phyloP scores from a whole-genome alignment of 2,113 vertebrate genomes.

The Egretta garzetta region DNA sequence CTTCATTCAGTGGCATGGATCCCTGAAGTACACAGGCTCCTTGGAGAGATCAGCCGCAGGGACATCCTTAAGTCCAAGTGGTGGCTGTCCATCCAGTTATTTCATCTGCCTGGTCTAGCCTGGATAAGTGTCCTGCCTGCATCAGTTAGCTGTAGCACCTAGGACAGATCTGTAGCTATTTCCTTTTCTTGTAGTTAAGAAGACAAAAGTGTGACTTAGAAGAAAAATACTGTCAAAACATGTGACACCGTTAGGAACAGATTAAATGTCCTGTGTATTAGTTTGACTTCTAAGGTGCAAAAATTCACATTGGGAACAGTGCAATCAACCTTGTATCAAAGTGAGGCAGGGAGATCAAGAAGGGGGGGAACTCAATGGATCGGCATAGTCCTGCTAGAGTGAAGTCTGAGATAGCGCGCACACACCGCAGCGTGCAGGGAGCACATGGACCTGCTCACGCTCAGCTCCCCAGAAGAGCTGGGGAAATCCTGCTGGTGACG shows the following conservation, averaged over 20 bases:
- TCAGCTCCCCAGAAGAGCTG: background rate
- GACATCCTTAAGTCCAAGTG: background rate
- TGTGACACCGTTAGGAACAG: background rate
- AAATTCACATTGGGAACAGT: slow-evolving; percentile 44
- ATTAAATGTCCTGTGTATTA: slow-evolving; percentile 33
- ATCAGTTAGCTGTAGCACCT: slow-evolving; percentile 48
- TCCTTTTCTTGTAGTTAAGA: slow-evolving; percentile 13
- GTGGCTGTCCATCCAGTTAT: background rate
- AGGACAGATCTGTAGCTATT: slow-evolving; percentile 38
- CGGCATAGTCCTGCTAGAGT: background rate
- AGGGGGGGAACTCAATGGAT: background rate
- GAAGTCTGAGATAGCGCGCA: background rate
- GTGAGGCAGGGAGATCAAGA: background rate
- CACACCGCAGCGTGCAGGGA: background rate
- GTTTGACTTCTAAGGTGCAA: slow-evolving; percentile 60
- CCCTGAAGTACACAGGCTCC: slow-evolving; percentile 31
- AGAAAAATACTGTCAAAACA: background rate
- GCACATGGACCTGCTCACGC: background rate
- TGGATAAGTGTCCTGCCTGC: slow-evolving; percentile 57
- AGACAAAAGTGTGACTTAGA: slow-evolving; percentile 2
- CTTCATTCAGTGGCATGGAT: slow-evolving; percentile 56
- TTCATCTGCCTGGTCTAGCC: background rate
- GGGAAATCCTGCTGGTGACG: background rate
- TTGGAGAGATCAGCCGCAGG: slow-evolving; percentile 6
- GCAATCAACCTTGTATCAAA: background rate